These are phyloP conservation scores for Halcyon badia DNA, from an alignment of 2,797 vertebrate genomes.

Conservation along the genomic window DNA sequence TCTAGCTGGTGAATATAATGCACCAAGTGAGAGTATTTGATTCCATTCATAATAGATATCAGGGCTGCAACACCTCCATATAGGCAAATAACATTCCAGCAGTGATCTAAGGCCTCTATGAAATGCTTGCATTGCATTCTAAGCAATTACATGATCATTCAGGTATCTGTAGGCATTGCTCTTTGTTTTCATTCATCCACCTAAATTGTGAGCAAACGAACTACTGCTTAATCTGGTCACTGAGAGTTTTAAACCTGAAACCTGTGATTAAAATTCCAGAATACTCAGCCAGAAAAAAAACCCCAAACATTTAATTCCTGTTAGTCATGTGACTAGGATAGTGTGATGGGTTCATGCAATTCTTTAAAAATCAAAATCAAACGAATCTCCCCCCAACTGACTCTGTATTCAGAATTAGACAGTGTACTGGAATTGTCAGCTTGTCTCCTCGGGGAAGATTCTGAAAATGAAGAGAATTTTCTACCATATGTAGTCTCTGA, in stretches of 20 bases:
- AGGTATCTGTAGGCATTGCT: background rate
- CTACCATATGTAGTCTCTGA: background rate
- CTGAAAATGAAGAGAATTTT: background rate
- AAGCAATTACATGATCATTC: background rate
- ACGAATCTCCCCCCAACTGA: accelerated
- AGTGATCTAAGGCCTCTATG: background rate
- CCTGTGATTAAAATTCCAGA: background rate
- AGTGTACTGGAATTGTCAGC: background rate
- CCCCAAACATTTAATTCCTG: background rate
- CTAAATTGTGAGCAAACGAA: background rate
- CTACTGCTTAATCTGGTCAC: background rate
- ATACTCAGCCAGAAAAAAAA: background rate
- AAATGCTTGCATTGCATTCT: background rate
- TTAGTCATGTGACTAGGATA: background rate
- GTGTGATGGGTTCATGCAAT: accelerated
- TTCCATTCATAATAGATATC: background rate
- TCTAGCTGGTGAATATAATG: background rate
- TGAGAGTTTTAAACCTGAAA: background rate
- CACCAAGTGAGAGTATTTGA: background rate
- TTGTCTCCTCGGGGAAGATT: background rate
- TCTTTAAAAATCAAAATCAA: background rate
- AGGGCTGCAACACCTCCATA: background rate
- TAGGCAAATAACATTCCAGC: background rate
- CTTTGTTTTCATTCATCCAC: background rate
- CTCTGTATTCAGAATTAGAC: background rate